phyloP scores from a whole-genome alignment of 2,797 vertebrate species.

The Acestrorhynchus altus region DNA sequence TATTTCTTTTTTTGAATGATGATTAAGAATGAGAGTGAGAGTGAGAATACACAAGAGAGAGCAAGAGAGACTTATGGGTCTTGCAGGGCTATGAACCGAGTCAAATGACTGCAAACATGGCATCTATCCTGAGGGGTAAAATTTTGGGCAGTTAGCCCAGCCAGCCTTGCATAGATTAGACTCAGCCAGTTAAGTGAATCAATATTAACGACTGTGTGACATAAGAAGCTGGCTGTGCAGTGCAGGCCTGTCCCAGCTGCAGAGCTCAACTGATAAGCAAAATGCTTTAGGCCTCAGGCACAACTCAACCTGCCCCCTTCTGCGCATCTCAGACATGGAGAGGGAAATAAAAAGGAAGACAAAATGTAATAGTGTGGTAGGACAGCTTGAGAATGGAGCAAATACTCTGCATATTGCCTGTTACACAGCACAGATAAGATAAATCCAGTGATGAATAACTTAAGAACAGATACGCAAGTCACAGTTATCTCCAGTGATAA shows the following conservation, averaged over 20 bases:
- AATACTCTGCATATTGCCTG: background rate
- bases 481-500: background rate
- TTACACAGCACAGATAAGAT: background rate
- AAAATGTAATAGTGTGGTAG: background rate
- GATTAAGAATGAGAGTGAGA: background rate
- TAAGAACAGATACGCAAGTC: background rate
- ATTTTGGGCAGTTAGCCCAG: constrained; percentile 20
- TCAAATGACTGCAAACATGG: constrained; percentile 36
- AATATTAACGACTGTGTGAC: constrained; percentile 62
- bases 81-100: constrained; percentile 30
- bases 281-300: constrained; percentile 30
- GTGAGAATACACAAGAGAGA: background rate
- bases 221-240: constrained; percentile 48
- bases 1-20: too few relatives aligned
- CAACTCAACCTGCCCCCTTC: constrained; percentile 27
- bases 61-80: constrained; percentile 26
- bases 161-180: constrained; percentile 43
- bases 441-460: background rate
- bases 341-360: constrained; percentile 13
- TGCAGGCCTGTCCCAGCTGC: constrained; percentile 27
- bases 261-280: constrained; percentile 29
- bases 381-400: background rate
- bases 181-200: constrained; percentile 55
- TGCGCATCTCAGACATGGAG: constrained; percentile 27
- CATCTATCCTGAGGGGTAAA: constrained; percentile 41